Evolutionary conservation across 1,140 invertebrate genomes (phyloP).

Genomic region (Panulirus ornatus): DNA sequence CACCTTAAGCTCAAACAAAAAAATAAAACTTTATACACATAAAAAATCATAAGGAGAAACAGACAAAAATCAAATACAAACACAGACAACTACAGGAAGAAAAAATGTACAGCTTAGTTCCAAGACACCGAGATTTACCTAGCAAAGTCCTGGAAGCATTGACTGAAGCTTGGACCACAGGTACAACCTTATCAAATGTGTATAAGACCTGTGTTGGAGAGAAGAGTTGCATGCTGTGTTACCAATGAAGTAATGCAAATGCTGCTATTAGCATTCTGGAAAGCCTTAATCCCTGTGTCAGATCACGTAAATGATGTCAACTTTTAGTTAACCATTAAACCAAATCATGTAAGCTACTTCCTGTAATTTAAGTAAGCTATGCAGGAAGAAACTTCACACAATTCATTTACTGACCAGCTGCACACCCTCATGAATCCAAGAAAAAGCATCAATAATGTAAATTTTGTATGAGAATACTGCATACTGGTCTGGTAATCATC

Average conservation of each 20-base stretch:
- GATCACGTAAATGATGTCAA: no score
- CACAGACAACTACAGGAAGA: not conserved
- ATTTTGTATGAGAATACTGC: no score
- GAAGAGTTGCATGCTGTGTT: constrained; percentile 51
- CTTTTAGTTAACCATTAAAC: no score
- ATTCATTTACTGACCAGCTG: no score
- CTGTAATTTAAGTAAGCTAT: no score
- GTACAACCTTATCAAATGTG: constrained; percentile 82
- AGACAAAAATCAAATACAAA: constrained; percentile 14
- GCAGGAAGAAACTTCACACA: no score
- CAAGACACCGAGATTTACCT: constrained; percentile 76
- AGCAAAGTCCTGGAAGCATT: constrained; percentile 84
- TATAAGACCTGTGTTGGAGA: constrained; percentile 81
- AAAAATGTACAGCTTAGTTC: not conserved
- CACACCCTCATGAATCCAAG: no score
- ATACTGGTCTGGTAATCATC: no score
- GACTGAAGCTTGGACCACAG: constrained; percentile 88
- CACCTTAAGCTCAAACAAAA: no score
- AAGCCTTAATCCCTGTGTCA: constrained; percentile 6
- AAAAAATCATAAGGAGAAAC: not conserved
- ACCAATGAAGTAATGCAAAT: not conserved
- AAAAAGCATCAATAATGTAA: no score
- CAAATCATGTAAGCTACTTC: no score
- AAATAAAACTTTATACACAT: not conserved
- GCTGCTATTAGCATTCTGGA: not conserved